Evolutionary conservation across 1,140 invertebrate genomes (phyloP), one percentile per base, ranked within the genome.

Genomic region (Grapholita molesta): DNA sequence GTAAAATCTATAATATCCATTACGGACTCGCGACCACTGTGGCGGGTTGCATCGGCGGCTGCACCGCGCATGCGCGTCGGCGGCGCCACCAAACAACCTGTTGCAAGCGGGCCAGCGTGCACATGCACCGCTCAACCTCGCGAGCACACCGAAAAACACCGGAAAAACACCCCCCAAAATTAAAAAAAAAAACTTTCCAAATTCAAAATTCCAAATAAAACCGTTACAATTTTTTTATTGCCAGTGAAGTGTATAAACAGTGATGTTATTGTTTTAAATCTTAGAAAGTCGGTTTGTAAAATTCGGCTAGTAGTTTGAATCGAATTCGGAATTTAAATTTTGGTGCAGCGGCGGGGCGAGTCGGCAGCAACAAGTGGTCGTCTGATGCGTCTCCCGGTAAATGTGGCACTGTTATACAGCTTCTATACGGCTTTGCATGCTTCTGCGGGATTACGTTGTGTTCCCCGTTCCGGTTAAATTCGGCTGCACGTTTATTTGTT

Each of bases 321-420:
- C 30, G 32, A 65, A 64, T 73, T 73, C 35, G 38, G 65, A 42
- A 66, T 65, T 65, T 21, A 64, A 71, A 71, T 71, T n/a, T 71
- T 68, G 66, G 57, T 48, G 69, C 66, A 68, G 70, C 65, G 66
- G 57, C 32, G 57, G 66, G 15, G 35, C 33, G 81, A 85, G 82
- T 87, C 86, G 79, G 80, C 67, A 75, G 85, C 89, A 91, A 91
- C 89, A 91, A 89, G 89, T 91, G 86, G 82, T 73, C 82, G 83
- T 66, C 86, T 82, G 85, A 91, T 91, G 89, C 81, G 75, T 82
- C 84, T 77, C 78, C 82, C 82, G 89, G 89, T 91, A 91, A 91
- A 80, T 87, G 82, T 85, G 83, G 71, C 79, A 87, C 74, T 90
- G 84, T 88, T 86, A 84, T 79, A 84, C 77, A 76, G 81, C 71